Base-by-base conservation (phyloP, 2,113 vertebrate genomes). In the Odocoileus hemionus region DNA sequence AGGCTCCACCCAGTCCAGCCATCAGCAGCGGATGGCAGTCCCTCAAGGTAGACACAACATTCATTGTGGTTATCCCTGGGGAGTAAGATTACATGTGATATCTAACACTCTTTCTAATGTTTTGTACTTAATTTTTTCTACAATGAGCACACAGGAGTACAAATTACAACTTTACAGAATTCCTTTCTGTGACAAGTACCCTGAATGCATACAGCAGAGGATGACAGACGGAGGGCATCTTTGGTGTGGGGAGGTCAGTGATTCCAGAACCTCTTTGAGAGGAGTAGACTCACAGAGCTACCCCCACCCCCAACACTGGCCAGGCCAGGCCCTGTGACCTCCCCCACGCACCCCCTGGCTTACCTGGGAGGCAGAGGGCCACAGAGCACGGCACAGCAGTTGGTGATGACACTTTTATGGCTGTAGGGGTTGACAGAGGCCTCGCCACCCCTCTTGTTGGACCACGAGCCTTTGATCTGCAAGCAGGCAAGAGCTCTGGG, bases 401-500 rank as follows among this genome's bases (percentile, higher is more conserved):
- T 99, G n/a, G 99, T 99, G 97, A 99, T 98, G 92, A 99, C 99
- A 98, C 99, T 99, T 98, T 99, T 99, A 98, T 99, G 99, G 98
- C 99, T 99, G 99, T 99, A 99, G 30, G 99, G 99, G 90, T 99
- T 99, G 98, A 99, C 99, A 86, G 99, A 99, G 33, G 99, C 99
- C 98, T 99, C 99, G 0, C 99, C 98, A 21, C 99, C 99, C 96
- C 99, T 99, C 98, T 99, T 99, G 97, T 98, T 99, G 43, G 99
- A 99, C 99, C 99, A 99, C 7, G 99, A 99, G 61, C 99, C 99
- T 98, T 99, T 99, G 97, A 99, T 99, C 99, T 99, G 97, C 12
- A 98, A 98, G 55, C 26, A 97, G 82, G 89, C 91, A 0, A 94
- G 83, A 33, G 1, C 0, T 23, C 55, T 74, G 82, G 16, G 89